Base-by-base conservation (phyloP, 2,888 invertebrate genomes). In the Agrochola lota region DNA sequence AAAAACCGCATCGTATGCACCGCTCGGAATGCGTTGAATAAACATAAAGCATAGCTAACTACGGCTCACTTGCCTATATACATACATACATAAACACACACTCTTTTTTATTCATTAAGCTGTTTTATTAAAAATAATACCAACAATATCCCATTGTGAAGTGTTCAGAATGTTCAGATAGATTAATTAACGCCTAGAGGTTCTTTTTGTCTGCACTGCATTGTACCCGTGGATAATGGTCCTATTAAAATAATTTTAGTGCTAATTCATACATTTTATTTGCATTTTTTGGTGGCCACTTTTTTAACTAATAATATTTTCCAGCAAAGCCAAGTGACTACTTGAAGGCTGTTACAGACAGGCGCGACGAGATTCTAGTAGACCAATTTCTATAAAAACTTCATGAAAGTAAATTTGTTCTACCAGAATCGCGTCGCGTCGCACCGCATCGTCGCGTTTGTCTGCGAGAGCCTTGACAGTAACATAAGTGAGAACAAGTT, bases 81-180 rank as follows among this genome's bases (percentile, higher is more conserved):
- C 77, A 71, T 62, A 75, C 67, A 76, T 55, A 76, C 73, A 71
- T 62, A 77, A 63, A 79, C 87, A 84, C 87, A 84, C 81, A 86
- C 87, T 88, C 66, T 64, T 72, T 82, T 85, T 82, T 88, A 86
- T 88, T 89, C 90, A 91, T 91, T 83, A 87, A 75, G 76, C 85
- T 88, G 91, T 90, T 88, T 89, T 84, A 77, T 73, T 71, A 75
- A 82, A 85, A 87, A 87, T 90, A 89, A 90, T 90, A 87, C 87
- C 90, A 88, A 87, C 90, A 88, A 90, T 91, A 90, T 88, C 88
- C 89, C 84, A 90, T 91, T 91, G 91, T 91, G 86, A 88, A 82
- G 80, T 84, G 89, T 80, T 88, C 86, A 87, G 85, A 90, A 83
- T 85, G 77, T 80, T 81, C 77, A 83, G 83, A 86, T 87, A 88